A percentile compares a stretch with the other conserved stretches of the same genome.
phyloP scores from a whole-genome alignment of 1,140 invertebrate genomes.

The Drosophila leontia region DNA sequence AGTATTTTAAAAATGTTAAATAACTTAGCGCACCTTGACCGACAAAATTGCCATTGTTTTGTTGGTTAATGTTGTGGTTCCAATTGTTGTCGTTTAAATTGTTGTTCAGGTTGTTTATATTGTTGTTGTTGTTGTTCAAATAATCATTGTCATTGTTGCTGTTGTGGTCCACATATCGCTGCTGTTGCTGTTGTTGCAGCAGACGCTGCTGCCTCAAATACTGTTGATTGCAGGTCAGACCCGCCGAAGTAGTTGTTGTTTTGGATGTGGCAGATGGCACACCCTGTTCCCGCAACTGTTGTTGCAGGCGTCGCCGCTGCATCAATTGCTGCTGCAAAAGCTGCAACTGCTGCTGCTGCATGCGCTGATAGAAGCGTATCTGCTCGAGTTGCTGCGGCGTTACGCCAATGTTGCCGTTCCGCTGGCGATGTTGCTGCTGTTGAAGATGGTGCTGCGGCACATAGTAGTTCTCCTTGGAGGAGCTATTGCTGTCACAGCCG shows the following conservation, averaged over 20 bases:
- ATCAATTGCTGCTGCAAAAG: slow-evolving; percentile 75
- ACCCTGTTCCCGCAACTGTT: slow-evolving; percentile 71
- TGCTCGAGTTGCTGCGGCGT: slow-evolving; percentile 77
- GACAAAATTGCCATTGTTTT: slow-evolving; percentile 49
- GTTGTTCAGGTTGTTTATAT: slow-evolving; percentile 56
- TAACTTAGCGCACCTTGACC: slow-evolving; percentile 61
- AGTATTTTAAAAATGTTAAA: slow-evolving; percentile 20
- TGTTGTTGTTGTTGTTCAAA: slow-evolving; percentile 63
- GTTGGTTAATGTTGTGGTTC: slow-evolving; percentile 60
- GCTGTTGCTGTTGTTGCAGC: slow-evolving; percentile 46
- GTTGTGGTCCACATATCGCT: slow-evolving; percentile 42
- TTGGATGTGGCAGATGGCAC: slow-evolving; percentile 37
- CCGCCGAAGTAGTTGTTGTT: slow-evolving; percentile 48
- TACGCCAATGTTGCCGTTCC: slow-evolving; percentile 55
- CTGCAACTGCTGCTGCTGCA: slow-evolving; percentile 80
- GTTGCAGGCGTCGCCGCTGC: slow-evolving; percentile 71
- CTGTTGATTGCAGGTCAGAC: slow-evolving; percentile 79
- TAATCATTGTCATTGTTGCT: slow-evolving; percentile 70
- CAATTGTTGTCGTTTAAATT: slow-evolving; percentile 59
- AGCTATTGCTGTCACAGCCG: slow-evolving; percentile 75
- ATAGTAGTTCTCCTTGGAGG: slow-evolving; percentile 80
- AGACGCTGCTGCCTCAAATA: slow-evolving; percentile 74
- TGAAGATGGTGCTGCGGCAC: slow-evolving; percentile 32
- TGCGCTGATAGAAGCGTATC: slow-evolving; percentile 76
- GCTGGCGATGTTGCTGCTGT: slow-evolving; percentile 53